Conservation (phyloP, 2,113 vertebrate genomes). For the Platichthys stellatus region DNA sequence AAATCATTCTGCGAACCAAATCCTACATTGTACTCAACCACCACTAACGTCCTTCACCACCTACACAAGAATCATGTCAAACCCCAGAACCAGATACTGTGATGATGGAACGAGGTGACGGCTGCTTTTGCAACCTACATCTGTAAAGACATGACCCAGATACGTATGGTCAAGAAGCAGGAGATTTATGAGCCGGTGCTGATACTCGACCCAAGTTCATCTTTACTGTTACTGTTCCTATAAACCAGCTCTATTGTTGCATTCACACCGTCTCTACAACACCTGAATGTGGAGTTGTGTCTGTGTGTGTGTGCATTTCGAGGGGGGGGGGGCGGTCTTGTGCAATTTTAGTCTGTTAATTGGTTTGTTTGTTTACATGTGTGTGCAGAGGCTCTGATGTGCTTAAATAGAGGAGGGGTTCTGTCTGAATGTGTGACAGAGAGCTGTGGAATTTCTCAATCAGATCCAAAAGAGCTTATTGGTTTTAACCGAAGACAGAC, state of each 20-base stretch:
- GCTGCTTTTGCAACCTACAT: neutral
- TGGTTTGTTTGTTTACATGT: conserved; percentile 24
- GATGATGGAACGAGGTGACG: too few species aligned
- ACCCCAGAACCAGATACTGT: neutral
- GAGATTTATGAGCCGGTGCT: neutral
- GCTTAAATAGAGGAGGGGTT: conserved; percentile 55
- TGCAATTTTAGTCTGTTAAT: conserved; percentile 58
- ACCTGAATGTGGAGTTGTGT: neutral
- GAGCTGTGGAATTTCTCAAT: conserved; percentile 67
- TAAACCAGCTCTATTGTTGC: too few species aligned
- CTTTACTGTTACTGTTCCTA: neutral
- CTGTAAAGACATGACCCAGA: neutral
- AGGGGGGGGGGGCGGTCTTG: conserved; percentile 5
- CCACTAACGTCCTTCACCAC: neutral
- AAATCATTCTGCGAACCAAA: neutral
- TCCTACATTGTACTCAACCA: neutral
- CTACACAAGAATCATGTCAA: neutral
- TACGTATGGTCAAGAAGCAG: neutral
- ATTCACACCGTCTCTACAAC: too few species aligned
- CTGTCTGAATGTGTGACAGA: conserved; percentile 48
- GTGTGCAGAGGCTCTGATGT: conserved; percentile 20
- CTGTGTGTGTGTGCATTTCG: neutral
- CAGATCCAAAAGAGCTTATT: conserved; percentile 55
- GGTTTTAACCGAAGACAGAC: conserved; percentile 50
- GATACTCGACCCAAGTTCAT: neutral